These are phyloP conservation scores for Noctilio leporinus DNA, from an alignment of 2,113 vertebrate genomes.

Conservation along the genomic window DNA sequence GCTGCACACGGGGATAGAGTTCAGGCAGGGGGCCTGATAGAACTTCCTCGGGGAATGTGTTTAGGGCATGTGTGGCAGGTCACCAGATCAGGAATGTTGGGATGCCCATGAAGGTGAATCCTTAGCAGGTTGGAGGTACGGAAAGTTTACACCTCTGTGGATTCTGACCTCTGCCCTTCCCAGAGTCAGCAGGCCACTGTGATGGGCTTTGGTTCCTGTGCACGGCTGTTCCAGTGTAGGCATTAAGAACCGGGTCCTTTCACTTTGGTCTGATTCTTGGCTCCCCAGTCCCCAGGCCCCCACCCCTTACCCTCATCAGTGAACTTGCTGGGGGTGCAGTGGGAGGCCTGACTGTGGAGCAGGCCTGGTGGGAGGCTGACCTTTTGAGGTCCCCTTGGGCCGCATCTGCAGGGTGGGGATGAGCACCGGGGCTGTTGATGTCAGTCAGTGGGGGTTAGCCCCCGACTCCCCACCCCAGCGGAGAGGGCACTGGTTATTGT, in stretches of 20 bases:
- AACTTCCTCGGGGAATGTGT: background rate
- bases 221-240: background rate
- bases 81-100: too few relatives aligned
- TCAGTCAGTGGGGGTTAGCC: background rate
- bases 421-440: background rate
- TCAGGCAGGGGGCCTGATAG: background rate
- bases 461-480: too few relatives aligned
- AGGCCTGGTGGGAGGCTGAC: background rate
- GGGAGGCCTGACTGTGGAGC: background rate
- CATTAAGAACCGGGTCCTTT: background rate
- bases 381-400: background rate
- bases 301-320: background rate
- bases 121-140: accelerated
- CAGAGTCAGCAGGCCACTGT: background rate
- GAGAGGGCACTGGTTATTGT: too few relatives aligned
- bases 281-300: background rate
- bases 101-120: background rate
- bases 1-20: background rate
- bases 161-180: accelerated
- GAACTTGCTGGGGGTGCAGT: background rate
- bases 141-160: background rate
- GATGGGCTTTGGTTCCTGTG: background rate
- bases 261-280: background rate
- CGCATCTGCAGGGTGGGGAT: background rate
- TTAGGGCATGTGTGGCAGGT: accelerated